phyloP scores from a whole-genome alignment of 2,113 vertebrate genomes.

The Coregonus clupeaformis region DNA sequence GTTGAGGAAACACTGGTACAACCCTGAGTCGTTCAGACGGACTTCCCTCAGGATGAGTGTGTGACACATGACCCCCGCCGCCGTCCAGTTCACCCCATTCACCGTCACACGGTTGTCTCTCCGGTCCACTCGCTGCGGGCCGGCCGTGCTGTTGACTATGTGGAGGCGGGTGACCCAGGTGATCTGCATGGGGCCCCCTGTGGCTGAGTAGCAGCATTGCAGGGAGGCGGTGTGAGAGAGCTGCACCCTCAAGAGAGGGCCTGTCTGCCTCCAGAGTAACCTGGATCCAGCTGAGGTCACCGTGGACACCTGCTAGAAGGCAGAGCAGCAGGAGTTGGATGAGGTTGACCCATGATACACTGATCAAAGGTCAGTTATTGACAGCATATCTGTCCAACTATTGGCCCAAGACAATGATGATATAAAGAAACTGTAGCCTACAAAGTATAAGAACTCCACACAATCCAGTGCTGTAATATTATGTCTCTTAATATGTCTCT shows the following conservation, averaged over 20 bases:
- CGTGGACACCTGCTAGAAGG: conserved; percentile 40
- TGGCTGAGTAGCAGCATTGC: conserved; percentile 53
- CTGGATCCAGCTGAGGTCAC: too few species aligned
- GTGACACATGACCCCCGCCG: conserved; percentile 15
- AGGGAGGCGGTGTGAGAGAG: fast-evolving
- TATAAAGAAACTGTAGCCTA: too few species aligned
- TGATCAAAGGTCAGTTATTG: too few species aligned
- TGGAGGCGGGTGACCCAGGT: background rate
- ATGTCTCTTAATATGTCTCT: too few species aligned
- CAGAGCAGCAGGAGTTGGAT: background rate
- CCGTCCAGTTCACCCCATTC: background rate
- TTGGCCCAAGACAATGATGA: too few species aligned
- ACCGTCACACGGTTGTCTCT: background rate
- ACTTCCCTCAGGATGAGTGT: background rate
- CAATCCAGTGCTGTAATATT: too few species aligned
- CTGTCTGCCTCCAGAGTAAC: conserved; percentile 32
- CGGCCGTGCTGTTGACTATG: fast-evolving
- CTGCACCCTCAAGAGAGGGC: conserved; percentile 23
- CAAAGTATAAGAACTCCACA: too few species aligned
- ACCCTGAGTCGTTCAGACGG: conserved; percentile 34
- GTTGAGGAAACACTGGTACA: conserved; percentile 59
- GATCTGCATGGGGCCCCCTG: fast-evolving
- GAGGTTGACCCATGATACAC: too few species aligned
- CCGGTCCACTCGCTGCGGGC: fast-evolving
- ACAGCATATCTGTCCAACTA: too few species aligned